Evolutionary conservation across 2,113 vertebrate species (phyloP).

Genomic region (Taurulus bubalis): DNA sequence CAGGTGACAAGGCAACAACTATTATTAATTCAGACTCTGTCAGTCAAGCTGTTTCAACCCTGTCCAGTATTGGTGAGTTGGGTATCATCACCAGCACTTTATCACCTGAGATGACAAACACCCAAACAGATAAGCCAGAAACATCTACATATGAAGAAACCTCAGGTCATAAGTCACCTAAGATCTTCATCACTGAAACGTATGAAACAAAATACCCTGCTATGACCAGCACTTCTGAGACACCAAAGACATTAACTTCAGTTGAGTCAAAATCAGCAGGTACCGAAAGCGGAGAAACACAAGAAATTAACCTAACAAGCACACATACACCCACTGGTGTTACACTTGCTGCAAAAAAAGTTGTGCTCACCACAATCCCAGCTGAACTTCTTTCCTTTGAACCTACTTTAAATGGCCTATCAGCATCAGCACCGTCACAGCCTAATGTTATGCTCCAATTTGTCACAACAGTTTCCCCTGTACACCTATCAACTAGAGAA

Average conservation of each 20-base stretch:
- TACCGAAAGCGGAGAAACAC: slow-evolving; percentile 8
- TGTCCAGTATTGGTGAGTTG: not conserved
- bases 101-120: slow-evolving; percentile 9
- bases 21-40: slow-evolving; percentile 4
- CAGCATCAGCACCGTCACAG: slow-evolving; percentile 26
- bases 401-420: slow-evolving; percentile 16
- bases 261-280: slow-evolving; percentile 8
- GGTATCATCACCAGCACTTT: slow-evolving; percentile 21
- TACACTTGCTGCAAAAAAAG: not conserved
- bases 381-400: slow-evolving; percentile 9
- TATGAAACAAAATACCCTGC: slow-evolving; percentile 6
- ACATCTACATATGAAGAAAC: slow-evolving; percentile 23
- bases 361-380: slow-evolving; percentile 10
- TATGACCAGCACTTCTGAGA: slow-evolving; percentile 7
- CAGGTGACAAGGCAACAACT: slow-evolving; percentile 1
- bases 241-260: slow-evolving; percentile 13
- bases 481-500: slow-evolving; percentile 17
- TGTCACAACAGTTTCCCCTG: slow-evolving; percentile 40
- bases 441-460: slow-evolving; percentile 48
- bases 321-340: slow-evolving; percentile 3
- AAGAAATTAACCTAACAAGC: slow-evolving; percentile 19
- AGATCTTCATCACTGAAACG: slow-evolving; percentile 4
- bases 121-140: slow-evolving; percentile 17
- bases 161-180: not conserved
- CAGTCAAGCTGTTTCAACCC: slow-evolving; percentile 11